phyloP scores from a whole-genome alignment of 2,113 vertebrate genomes.

The Chloroceryle aenea region DNA sequence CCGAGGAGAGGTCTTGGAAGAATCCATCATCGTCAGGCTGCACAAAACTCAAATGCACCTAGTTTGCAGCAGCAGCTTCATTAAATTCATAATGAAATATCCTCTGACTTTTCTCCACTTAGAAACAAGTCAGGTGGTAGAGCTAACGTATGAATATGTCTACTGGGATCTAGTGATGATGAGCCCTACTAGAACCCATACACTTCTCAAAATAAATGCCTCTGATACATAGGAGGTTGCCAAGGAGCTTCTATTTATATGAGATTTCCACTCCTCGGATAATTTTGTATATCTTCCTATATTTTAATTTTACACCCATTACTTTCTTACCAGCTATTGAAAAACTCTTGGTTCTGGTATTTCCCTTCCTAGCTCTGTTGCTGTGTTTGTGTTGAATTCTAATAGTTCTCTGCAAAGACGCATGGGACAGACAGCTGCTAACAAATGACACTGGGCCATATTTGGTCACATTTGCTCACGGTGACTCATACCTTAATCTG shows the following conservation, averaged over 20 bases:
- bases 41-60: neutral
- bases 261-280: conserved; percentile 62
- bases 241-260: conserved; percentile 66
- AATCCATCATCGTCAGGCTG: neutral
- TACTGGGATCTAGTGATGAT: conserved; percentile 21
- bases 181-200: conserved; percentile 41
- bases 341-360: neutral
- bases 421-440: conserved; percentile 10
- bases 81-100: neutral
- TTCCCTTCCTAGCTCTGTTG: neutral
- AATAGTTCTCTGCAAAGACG: neutral
- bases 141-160: neutral
- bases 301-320: conserved; percentile 71
- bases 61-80: neutral
- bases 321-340: conserved; percentile 21
- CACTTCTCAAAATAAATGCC: conserved; percentile 43
- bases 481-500: conserved; percentile 64
- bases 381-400: conserved; percentile 27
- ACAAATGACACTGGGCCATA: conserved; percentile 40
- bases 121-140: neutral
- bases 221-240: conserved; percentile 66
- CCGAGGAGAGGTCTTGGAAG: neutral
- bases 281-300: conserved; percentile 54
- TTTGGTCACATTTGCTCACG: conserved; percentile 35
- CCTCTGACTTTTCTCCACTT: neutral